Percentiles rank a stretch among this genome's conserved stretches.
phyloP scores from a whole-genome alignment of 2,797 vertebrate species.

The Erithacus rubecula region DNA sequence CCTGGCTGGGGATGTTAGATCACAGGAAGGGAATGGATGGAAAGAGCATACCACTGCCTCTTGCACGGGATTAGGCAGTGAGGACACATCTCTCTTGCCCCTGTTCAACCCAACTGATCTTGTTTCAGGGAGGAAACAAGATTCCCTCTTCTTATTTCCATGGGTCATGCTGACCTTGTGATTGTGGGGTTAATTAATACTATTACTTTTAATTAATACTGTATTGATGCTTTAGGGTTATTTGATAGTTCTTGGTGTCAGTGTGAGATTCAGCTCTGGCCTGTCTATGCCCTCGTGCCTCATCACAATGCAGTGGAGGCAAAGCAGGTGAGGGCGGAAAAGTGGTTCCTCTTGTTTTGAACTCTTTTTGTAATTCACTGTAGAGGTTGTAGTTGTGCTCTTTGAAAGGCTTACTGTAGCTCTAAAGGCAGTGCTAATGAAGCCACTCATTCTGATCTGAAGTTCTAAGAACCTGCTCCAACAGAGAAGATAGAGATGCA shows the following conservation, averaged over 20 bases:
- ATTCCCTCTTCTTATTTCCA: not conserved
- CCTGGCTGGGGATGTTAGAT: not conserved
- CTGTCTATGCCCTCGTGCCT: accelerated
- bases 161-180: not conserved
- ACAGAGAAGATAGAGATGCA: not conserved
- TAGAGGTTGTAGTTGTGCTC: not conserved
- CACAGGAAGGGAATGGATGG: not conserved
- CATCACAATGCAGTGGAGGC: too few species aligned
- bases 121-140: not conserved
- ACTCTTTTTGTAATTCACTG: not conserved
- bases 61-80: accelerated
- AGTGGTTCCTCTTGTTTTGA: not conserved
- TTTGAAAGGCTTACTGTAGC: not conserved
- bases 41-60: not conserved
- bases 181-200: too few species aligned
- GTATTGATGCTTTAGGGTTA: accelerated
- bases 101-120: not conserved
- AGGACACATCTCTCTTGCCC: not conserved
- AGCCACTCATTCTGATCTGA: not conserved
- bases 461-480: not conserved
- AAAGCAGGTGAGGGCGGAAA: not conserved
- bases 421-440: not conserved
- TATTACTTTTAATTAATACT: not conserved
- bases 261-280: accelerated
- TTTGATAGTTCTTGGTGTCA: not conserved